phyloP scores from a whole-genome alignment of 2,113 vertebrate species.

The Callospermophilus lateralis region DNA sequence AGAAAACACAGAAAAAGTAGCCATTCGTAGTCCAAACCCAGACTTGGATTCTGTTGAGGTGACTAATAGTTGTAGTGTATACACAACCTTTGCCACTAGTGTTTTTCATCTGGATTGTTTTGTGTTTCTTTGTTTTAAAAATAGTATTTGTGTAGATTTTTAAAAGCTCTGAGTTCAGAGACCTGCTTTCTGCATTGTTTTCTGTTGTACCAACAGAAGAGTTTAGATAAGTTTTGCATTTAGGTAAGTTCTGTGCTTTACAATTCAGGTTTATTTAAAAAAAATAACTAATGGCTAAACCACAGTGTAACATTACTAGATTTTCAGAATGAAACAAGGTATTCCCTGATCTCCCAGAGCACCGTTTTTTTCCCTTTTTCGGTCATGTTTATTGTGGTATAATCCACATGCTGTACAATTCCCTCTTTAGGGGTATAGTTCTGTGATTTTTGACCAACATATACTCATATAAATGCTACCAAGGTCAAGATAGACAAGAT shows the following conservation, averaged over 20 bases:
- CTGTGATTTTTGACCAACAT: neutral
- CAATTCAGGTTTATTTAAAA: slow-evolving; percentile 29
- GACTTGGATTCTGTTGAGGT: slow-evolving; percentile 50
- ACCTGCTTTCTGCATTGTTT: neutral
- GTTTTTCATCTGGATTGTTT: slow-evolving; percentile 30
- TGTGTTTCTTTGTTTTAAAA: slow-evolving; percentile 14
- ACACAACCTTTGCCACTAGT: neutral
- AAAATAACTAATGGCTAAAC: neutral
- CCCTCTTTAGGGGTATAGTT: neutral
- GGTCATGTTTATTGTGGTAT: neutral
- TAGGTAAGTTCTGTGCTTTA: slow-evolving; percentile 9
- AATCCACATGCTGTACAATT: neutral
- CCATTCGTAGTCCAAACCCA: neutral
- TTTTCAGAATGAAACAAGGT: neutral
- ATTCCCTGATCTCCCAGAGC: neutral
- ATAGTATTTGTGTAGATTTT: neutral
- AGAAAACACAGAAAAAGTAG: slow-evolving; percentile 7
- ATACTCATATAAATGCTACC: neutral
- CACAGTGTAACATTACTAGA: neutral
- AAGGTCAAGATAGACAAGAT: neutral
- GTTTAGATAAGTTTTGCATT: neutral
- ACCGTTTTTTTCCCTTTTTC: neutral
- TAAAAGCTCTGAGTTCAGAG: neutral
- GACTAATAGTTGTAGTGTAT: neutral
- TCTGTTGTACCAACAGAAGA: neutral